Percentiles rank a stretch among this genome's conserved stretches.
These are phyloP conservation scores for Prolemur simus DNA, from an alignment of 2,113 vertebrate species.

Conservation along the genomic window DNA sequence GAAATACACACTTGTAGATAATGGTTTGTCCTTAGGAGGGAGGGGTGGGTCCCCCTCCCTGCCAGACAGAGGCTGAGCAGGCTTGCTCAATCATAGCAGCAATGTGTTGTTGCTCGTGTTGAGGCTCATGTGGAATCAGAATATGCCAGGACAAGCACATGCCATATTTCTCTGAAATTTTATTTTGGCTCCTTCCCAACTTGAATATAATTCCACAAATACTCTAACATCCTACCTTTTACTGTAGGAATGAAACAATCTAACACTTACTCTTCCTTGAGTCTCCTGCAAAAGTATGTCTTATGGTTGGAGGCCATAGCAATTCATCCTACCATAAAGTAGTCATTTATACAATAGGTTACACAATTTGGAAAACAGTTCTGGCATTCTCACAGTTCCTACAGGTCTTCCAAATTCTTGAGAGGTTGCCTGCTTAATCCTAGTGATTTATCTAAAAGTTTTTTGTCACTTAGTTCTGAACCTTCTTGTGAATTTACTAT, in stretches of 20 bases:
- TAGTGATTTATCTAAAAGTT: not conserved
- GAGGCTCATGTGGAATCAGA: not conserved
- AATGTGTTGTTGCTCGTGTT: not conserved
- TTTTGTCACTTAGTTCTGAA: not conserved
- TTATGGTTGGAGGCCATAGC: not conserved
- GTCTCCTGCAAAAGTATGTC: not conserved
- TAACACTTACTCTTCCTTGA: not conserved
- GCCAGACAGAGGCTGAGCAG: not conserved
- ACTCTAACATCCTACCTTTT: constrained; percentile 1
- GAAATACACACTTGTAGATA: not conserved
- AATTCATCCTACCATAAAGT: not conserved
- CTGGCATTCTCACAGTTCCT: not conserved
- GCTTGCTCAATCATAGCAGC: not conserved
- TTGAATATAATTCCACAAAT: constrained; percentile 10
- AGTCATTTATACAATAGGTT: not conserved
- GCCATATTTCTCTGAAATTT: constrained; percentile 12
- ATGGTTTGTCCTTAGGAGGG: not conserved
- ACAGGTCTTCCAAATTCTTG: not conserved
- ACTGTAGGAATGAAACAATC: not conserved
- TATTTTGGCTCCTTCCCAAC: constrained; percentile 14
- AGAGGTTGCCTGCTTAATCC: not conserved
- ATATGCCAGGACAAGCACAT: not conserved
- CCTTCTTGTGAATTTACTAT: not conserved
- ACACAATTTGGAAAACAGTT: not conserved
- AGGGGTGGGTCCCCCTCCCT: not conserved